Conservation (phyloP, 2,888 invertebrate genomes). For the Adela reaumurella region DNA sequence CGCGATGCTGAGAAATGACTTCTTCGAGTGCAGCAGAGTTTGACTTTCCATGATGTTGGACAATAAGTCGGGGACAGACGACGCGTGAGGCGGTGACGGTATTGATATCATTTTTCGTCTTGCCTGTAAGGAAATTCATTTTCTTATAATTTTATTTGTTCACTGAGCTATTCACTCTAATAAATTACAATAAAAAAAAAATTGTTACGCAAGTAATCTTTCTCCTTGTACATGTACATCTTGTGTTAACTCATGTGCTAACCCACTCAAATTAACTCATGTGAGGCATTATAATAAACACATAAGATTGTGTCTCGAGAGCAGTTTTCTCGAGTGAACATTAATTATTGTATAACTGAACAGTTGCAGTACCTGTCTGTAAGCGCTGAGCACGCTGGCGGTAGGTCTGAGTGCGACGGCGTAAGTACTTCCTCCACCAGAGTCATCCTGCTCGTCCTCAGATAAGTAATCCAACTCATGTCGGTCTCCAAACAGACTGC, state of each 20-base stretch:
- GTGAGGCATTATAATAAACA: no score
- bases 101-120: slow-evolving; percentile 45
- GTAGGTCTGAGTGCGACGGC: slow-evolving; percentile 41
- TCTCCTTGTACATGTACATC: no score
- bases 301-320: no score
- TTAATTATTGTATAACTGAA: no score
- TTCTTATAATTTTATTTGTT: no score
- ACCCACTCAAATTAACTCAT: no score
- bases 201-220: no score
- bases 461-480: slow-evolving; percentile 70
- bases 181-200: not conserved
- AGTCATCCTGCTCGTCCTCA: slow-evolving; percentile 35
- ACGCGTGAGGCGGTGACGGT: slow-evolving; percentile 34
- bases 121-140: slow-evolving; percentile 16
- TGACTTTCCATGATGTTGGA: slow-evolving; percentile 69
- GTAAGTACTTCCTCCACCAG: slow-evolving; percentile 22
- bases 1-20: slow-evolving; percentile 53
- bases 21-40: slow-evolving; percentile 65
- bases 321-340: no score
- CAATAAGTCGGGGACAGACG: slow-evolving; percentile 60
- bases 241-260: no score
- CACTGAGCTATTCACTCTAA: no score
- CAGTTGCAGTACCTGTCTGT: slow-evolving; percentile 33
- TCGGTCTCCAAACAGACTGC: slow-evolving; percentile 64
- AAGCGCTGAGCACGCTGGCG: slow-evolving; percentile 37